These are phyloP conservation scores for Cotesia chilonis DNA, from an alignment of 1,140 invertebrate genomes.

Conservation along the genomic window DNA sequence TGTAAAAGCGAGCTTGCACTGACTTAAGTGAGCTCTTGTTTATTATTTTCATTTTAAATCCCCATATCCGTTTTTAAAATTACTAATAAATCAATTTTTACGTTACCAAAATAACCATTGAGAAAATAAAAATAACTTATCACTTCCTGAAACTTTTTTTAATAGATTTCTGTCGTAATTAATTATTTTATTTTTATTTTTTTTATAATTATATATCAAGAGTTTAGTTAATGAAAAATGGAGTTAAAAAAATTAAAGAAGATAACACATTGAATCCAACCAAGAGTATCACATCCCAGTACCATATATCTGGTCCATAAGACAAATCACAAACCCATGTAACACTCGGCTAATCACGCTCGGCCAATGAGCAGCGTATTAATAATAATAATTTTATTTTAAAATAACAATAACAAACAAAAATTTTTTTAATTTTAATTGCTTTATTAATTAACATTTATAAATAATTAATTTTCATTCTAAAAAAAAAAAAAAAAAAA, in stretches of 20 bases:
- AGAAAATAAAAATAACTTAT: no score
- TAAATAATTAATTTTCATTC: neutral
- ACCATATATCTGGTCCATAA: conserved; percentile 19
- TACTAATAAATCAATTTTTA: no score
- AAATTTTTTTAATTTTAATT: neutral
- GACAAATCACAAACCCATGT: conserved; percentile 32
- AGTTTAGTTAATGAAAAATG: neutral
- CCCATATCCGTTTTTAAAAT: no score
- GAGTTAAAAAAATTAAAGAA: neutral
- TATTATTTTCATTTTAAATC: no score
- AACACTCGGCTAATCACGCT: conserved; percentile 51
- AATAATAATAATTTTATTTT: neutral
- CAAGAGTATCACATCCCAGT: conserved; percentile 14
- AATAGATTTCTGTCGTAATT: no score
- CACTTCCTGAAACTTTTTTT: no score
- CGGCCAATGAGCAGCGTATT: conserved; percentile 55
- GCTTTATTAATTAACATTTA: neutral
- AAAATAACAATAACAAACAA: no score
- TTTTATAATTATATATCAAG: no score
- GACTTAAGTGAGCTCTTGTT: no score
- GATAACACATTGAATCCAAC: conserved; percentile 1
- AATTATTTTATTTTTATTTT: neutral
- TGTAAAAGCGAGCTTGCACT: no score
- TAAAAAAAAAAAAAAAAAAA: neutral
- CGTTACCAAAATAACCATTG: no score